These are phyloP conservation scores for Notodonta dromedarius DNA, from an alignment of 2,888 invertebrate species.

Conservation along the genomic window DNA sequence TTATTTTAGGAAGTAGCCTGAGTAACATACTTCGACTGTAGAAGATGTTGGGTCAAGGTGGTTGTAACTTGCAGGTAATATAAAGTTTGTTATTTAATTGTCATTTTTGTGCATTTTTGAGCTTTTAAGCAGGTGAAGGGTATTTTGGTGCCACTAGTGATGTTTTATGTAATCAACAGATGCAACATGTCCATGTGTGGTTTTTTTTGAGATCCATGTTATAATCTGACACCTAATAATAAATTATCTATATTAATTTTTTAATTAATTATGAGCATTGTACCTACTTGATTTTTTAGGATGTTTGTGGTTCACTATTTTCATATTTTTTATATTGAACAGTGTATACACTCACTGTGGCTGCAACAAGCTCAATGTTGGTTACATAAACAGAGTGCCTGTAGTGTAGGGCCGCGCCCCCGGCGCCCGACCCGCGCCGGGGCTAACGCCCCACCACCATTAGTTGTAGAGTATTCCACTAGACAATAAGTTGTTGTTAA, in stretches of 20 bases:
- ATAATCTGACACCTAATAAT: no score
- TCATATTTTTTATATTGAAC: no score
- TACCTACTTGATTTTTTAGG: no score
- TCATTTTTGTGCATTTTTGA: not conserved
- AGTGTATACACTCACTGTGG: not conserved
- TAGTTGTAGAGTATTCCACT: constrained; percentile 71
- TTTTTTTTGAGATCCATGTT: no score
- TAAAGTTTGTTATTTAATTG: constrained; percentile 17
- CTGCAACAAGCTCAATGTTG: not conserved
- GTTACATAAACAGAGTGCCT: not conserved
- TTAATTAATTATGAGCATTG: no score
- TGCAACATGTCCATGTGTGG: not conserved
- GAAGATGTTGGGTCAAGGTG: constrained; percentile 41
- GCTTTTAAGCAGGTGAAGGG: constrained; percentile 8
- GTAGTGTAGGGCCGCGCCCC: not conserved
- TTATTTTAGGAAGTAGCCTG: constrained; percentile 41
- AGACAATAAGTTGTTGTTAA: constrained; percentile 82
- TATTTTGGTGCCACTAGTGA: constrained; percentile 11
- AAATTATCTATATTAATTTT: no score
- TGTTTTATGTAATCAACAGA: constrained; percentile 9
- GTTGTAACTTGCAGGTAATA: constrained; percentile 30
- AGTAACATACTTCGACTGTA: constrained; percentile 40
- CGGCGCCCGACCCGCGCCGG: not conserved
- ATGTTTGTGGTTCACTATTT: no score
- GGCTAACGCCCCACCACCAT: constrained; percentile 14